Evolutionary conservation across 2,113 vertebrate genomes (phyloP).

Genomic region (Taurulus bubalis): DNA sequence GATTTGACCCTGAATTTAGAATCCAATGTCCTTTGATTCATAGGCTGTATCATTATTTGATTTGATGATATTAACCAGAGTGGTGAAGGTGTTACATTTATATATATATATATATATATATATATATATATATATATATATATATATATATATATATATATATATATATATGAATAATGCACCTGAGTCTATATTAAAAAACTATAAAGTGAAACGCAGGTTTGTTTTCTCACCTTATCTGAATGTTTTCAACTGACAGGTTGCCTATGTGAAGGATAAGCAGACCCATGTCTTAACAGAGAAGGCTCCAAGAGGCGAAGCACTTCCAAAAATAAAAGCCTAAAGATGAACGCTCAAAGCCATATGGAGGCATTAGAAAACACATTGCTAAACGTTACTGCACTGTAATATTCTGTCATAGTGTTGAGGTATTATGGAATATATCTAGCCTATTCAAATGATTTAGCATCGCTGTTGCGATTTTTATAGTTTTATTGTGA

Average conservation of each 20-base stretch:
- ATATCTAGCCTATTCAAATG: neutral
- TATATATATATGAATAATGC: neutral
- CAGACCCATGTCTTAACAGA: neutral
- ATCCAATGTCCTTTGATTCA: neutral
- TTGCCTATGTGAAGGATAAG: neutral
- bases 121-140: too few species aligned
- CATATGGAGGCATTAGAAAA: neutral
- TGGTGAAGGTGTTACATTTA: neutral
- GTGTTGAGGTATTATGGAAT: neutral
- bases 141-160: too few species aligned
- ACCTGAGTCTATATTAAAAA: neutral
- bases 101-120: too few species aligned
- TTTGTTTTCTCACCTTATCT: neutral
- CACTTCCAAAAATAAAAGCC: neutral
- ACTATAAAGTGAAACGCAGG: neutral
- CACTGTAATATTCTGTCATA: neutral
- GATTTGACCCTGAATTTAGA: neutral
- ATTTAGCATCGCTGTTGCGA: neutral
- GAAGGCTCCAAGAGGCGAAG: neutral
- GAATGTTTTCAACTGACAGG: constrained; percentile 8
- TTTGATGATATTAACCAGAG: neutral
- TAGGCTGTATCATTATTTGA: neutral
- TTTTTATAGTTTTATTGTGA: constrained; percentile 3
- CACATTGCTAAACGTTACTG: neutral
- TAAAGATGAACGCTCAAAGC: neutral